Evolutionary conservation across 2,888 invertebrate genomes (phyloP).

Genomic region (Xylocampa areola): DNA sequence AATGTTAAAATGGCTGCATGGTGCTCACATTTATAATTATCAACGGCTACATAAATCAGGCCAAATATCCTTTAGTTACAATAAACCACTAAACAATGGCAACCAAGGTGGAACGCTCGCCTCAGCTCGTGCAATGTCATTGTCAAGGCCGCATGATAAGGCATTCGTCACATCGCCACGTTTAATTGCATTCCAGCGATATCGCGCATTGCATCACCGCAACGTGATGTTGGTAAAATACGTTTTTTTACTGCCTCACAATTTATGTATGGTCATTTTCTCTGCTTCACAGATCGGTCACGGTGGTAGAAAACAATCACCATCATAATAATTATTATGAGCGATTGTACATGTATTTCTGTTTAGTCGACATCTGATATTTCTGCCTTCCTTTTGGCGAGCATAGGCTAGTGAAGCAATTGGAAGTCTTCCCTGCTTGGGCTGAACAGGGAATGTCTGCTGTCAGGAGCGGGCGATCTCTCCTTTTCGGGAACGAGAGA

Average conservation of each 20-base stretch:
- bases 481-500: too few species aligned
- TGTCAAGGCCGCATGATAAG: slow-evolving; percentile 86
- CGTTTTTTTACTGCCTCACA: slow-evolving; percentile 57
- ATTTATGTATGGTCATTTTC: slow-evolving; percentile 59
- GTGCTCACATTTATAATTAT: too few species aligned
- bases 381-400: slow-evolving; percentile 1
- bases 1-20: too few species aligned
- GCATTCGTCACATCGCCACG: slow-evolving; percentile 80
- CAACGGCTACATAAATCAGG: too few species aligned
- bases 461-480: too few species aligned
- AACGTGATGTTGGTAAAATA: slow-evolving; percentile 74
- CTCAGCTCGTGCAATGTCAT: slow-evolving; percentile 75
- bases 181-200: slow-evolving; percentile 86
- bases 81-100: slow-evolving; percentile 52
- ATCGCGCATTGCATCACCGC: slow-evolving; percentile 81
- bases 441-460: too few species aligned
- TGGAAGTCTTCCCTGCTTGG: too few species aligned
- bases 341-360: slow-evolving; percentile 39
- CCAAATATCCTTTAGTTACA: slow-evolving; percentile 28
- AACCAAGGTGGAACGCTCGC: slow-evolving; percentile 46
- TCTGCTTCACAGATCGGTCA: slow-evolving; percentile 59
- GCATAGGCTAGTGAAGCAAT: too few species aligned
- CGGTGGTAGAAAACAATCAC: slow-evolving; percentile 52
- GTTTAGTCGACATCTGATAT: slow-evolving; percentile 23
- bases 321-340: slow-evolving; percentile 37